Evolutionary conservation across 1,140 invertebrate genomes (phyloP).

Genomic region (Apolygus lucorum): DNA sequence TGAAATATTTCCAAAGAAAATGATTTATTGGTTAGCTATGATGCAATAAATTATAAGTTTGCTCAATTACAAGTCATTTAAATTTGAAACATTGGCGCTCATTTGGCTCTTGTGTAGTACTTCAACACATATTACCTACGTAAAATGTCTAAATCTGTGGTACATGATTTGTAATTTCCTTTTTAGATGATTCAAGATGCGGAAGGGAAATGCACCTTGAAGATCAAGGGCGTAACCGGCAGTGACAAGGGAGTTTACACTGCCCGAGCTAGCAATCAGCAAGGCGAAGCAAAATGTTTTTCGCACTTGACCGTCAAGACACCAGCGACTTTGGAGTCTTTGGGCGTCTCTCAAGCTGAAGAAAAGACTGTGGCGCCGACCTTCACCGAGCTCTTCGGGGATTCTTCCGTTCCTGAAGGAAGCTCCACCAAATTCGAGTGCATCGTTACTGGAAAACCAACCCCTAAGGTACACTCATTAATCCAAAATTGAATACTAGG

Average conservation of each 20-base stretch:
- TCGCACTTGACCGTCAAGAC: slow-evolving; percentile 64
- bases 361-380: slow-evolving; percentile 50
- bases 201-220: slow-evolving; percentile 49
- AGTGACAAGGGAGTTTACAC: slow-evolving; percentile 69
- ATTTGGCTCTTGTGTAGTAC: no score
- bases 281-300: slow-evolving; percentile 72
- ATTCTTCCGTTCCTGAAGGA: slow-evolving; percentile 45
- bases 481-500: no score
- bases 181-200: slow-evolving; percentile 42
- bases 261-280: slow-evolving; percentile 58
- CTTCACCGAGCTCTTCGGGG: slow-evolving; percentile 56
- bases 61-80: no score
- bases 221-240: slow-evolving; percentile 46
- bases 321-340: slow-evolving; percentile 26
- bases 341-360: slow-evolving; percentile 35
- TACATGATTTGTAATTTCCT: no score
- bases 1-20: no score
- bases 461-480: slow-evolving; percentile 68
- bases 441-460: slow-evolving; percentile 57
- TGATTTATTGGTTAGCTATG: no score
- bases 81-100: no score
- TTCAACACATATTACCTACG: no score
- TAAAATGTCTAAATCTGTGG: no score
- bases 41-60: no score
- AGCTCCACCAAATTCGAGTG: slow-evolving; percentile 60